Conservation (phyloP, 2,113 vertebrate genomes). For the Malurus alboscapulatus region DNA sequence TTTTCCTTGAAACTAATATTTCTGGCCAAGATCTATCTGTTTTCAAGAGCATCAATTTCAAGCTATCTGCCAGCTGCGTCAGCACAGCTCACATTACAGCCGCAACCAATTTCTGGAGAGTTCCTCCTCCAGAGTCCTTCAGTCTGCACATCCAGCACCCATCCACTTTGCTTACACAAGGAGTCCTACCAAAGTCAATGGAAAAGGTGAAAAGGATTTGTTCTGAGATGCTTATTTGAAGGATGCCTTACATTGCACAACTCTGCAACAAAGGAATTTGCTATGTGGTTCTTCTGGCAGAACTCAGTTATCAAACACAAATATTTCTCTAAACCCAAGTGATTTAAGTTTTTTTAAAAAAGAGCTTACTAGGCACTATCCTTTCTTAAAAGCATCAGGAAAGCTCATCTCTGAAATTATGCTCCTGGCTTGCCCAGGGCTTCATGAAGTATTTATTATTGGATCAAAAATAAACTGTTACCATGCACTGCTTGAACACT, state of each 20-base stretch:
- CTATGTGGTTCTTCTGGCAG: background rate
- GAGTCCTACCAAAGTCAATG: background rate
- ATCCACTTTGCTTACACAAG: background rate
- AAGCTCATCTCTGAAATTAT: background rate
- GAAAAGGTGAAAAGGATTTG: constrained; percentile 13
- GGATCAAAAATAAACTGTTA: background rate
- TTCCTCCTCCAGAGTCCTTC: constrained; percentile 16
- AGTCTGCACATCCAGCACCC: background rate
- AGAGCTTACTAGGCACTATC: background rate
- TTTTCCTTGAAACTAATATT: constrained; percentile 32
- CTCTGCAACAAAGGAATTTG: background rate
- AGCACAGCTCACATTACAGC: constrained; percentile 32
- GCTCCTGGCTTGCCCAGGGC: background rate
- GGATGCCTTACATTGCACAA: background rate
- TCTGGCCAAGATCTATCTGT: constrained; percentile 22
- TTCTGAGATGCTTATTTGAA: background rate
- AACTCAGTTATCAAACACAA: background rate
- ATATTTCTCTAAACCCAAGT: background rate
- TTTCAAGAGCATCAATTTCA: constrained; percentile 36
- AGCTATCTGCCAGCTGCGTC: constrained; percentile 35
- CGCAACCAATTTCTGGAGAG: constrained; percentile 8
- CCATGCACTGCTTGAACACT: background rate
- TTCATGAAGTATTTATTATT: background rate
- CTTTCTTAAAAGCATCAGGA: background rate
- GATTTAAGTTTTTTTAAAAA: background rate